Conservation (phyloP, 1,140 invertebrate species). For the Drosophila nigromelanica region DNA sequence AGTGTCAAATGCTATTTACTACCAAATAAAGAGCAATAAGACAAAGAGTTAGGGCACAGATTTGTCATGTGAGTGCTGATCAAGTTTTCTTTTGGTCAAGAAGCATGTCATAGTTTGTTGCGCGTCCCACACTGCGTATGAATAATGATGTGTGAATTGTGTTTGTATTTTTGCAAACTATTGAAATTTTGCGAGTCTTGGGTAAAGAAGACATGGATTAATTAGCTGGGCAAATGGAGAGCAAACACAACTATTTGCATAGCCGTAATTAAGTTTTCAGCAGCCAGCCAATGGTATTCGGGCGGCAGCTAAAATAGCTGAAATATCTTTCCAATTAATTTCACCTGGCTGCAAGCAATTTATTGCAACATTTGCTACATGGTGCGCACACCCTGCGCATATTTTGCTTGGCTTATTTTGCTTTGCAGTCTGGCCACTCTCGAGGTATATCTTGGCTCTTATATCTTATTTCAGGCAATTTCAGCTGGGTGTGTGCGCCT, state of each 20-base stretch:
- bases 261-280: conserved; percentile 63
- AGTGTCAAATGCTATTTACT: conserved; percentile 26
- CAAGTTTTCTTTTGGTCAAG: conserved; percentile 2
- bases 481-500: conserved; percentile 8
- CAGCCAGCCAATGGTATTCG: conserved; percentile 20
- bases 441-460: conserved; percentile 62
- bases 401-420: conserved; percentile 57
- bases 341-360: conserved; percentile 69
- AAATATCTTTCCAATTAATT: conserved; percentile 80
- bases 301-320: conserved; percentile 54
- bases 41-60: not conserved
- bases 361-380: conserved; percentile 69
- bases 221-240: conserved; percentile 14
- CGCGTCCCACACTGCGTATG: conserved; percentile 28
- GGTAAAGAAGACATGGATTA: not conserved
- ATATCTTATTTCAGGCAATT: conserved; percentile 53
- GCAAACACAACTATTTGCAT: conserved; percentile 25
- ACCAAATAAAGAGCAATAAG: not conserved
- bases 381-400: conserved; percentile 30
- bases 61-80: conserved; percentile 18
- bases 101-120: no score
- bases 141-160: conserved; percentile 33
- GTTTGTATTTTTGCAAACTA: not conserved
- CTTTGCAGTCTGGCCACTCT: conserved; percentile 41
- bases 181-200: not conserved